Evolutionary conservation across 30 jellyfish, hydroid and myxozoan species (phyloP).

Genomic region (Morbakka virulenta): DNA sequence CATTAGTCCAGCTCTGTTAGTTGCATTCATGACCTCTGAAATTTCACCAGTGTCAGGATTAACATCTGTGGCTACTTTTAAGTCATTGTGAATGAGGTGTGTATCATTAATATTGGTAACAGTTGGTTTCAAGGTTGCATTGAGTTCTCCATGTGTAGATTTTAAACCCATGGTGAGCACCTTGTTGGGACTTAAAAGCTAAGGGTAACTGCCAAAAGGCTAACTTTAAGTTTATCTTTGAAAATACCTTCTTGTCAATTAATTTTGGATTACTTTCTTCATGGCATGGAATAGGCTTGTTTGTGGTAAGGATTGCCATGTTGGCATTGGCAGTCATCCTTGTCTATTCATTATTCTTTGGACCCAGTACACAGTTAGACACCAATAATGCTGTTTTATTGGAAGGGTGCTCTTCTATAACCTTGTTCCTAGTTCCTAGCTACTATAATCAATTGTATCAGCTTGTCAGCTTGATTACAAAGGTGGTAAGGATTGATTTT

Average conservation of each 20-base stretch:
- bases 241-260: constrained; percentile 31
- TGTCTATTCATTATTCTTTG: constrained; percentile 35
- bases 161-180: constrained; percentile 70
- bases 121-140: constrained; percentile 33
- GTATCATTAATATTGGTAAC: constrained; percentile 26
- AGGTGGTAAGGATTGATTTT: no score
- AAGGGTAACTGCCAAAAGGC: no score
- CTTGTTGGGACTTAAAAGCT: constrained; percentile 56
- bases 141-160: no score
- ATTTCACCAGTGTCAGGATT: no score
- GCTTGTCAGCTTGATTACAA: no score
- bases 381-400: no score
- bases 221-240: constrained; percentile 54
- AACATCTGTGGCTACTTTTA: constrained; percentile 53
- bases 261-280: constrained; percentile 55
- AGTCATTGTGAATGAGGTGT: constrained; percentile 47
- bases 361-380: constrained; percentile 57
- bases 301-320: constrained; percentile 37
- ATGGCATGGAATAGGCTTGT: constrained; percentile 44
- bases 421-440: no score
- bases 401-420: no score
- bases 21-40: no score
- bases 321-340: constrained; percentile 47
- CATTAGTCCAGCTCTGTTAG: no score
- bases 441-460: no score